phyloP scores from a whole-genome alignment of 2,113 vertebrate species.

The Microcebus tavaratra region DNA sequence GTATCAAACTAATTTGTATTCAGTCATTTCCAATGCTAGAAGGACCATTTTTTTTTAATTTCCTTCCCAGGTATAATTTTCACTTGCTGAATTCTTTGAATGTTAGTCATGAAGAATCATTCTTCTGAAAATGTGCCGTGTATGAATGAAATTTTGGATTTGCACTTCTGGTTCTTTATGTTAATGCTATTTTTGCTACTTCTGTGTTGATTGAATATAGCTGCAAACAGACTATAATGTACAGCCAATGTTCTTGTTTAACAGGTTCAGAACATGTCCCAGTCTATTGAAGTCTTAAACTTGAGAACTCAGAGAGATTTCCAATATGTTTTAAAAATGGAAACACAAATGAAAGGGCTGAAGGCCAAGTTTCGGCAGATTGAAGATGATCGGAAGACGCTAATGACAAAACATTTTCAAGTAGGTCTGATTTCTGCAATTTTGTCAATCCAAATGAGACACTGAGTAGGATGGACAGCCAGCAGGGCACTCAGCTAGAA shows the following conservation, averaged over 20 bases:
- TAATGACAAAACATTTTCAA: constrained; percentile 97
- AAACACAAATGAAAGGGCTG: constrained; percentile 98
- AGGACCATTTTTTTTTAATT: neutral
- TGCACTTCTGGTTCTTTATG: neutral
- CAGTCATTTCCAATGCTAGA: neutral
- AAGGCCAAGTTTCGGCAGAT: constrained; percentile 97
- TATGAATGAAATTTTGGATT: neutral
- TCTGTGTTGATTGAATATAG: neutral
- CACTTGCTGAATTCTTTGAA: neutral
- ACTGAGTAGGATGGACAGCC: neutral
- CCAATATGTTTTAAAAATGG: constrained; percentile 99
- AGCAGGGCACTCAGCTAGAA: constrained; percentile 59
- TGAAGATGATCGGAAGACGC: constrained; percentile 96
- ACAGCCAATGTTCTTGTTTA: constrained; percentile 68
- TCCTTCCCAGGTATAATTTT: neutral
- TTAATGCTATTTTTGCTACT: constrained; percentile 1
- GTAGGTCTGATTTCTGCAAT: constrained; percentile 83
- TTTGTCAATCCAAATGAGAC: constrained; percentile 57
- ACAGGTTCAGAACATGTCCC: constrained; percentile 99
- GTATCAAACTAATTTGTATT: neutral
- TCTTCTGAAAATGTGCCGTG: neutral
- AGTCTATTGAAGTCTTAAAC: constrained; percentile 98
- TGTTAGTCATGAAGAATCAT: neutral
- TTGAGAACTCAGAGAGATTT: constrained; percentile 98
- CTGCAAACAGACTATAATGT: neutral